These are phyloP conservation scores for Otolemur garnettii DNA, from an alignment of 2,113 vertebrate genomes.

Conservation along the genomic window DNA sequence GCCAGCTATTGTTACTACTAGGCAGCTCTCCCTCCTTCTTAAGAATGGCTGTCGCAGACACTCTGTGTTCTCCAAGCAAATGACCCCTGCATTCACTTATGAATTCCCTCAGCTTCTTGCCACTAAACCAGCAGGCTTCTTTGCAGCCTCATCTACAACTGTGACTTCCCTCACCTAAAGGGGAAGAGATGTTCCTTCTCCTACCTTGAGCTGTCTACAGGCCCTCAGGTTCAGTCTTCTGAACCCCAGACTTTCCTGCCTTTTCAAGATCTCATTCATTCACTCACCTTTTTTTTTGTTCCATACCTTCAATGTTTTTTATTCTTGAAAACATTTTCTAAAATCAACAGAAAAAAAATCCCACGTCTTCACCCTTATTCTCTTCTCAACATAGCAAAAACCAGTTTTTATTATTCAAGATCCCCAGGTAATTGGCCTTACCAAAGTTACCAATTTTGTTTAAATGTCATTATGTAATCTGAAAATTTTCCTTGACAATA, in stretches of 20 bases:
- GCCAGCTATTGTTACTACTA: not conserved
- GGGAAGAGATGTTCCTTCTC: not conserved
- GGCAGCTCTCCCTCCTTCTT: not conserved
- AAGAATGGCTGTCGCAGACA: not conserved
- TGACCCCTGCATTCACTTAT: not conserved
- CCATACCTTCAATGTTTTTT: not conserved
- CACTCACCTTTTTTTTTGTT: not conserved
- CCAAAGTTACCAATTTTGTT: not conserved
- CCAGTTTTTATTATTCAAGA: not conserved
- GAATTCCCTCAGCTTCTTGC: not conserved
- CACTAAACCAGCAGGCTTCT: not conserved
- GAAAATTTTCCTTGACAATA: constrained; percentile 5
- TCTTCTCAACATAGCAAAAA: not conserved
- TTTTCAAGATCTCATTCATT: not conserved
- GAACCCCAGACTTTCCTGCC: not conserved
- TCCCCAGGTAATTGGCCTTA: not conserved
- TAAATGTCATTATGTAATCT: not conserved
- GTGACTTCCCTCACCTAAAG: not conserved
- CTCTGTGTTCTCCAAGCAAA: not conserved
- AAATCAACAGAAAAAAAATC: not conserved
- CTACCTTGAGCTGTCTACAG: not conserved
- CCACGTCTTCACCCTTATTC: not conserved
- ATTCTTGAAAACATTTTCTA: constrained; percentile 48
- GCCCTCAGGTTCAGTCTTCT: not conserved
- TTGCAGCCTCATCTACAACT: not conserved